These are phyloP conservation scores for Platycheirus rosarum DNA, from an alignment of 2,888 invertebrate species.

Conservation along the genomic window DNA sequence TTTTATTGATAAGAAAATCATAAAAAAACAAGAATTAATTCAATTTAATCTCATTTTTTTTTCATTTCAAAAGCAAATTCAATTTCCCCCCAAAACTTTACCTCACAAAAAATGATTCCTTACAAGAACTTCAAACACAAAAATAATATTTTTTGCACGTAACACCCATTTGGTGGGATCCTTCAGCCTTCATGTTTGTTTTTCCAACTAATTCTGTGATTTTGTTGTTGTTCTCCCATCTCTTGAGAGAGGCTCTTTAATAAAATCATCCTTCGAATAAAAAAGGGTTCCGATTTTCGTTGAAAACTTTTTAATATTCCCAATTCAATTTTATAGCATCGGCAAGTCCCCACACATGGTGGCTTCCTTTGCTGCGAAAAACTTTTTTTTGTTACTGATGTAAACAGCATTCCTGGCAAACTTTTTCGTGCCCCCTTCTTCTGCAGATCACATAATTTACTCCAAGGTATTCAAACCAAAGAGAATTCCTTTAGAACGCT, in stretches of 20 bases:
- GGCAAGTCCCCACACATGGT: constrained; percentile 1
- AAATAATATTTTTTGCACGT: constrained; percentile 36
- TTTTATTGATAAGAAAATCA: no score
- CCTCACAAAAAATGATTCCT: no score
- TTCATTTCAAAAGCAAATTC: no score
- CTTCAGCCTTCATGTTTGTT: not conserved
- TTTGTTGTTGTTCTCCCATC: not conserved
- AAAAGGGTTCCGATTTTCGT: constrained; percentile 4
- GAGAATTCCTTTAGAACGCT: constrained; percentile 4
- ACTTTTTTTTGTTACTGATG: no score
- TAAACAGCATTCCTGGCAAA: no score
- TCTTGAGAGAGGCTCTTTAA: not conserved
- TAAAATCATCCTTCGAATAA: constrained; percentile 2
- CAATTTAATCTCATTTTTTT: no score
- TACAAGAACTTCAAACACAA: constrained; percentile 2
- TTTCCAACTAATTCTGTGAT: constrained; percentile 4
- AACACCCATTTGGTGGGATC: constrained; percentile 23
- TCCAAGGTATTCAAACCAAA: constrained; percentile 8
- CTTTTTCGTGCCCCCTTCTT: no score
- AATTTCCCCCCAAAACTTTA: no score
- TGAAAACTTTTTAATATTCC: constrained; percentile 16
- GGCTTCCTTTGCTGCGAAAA: not conserved
- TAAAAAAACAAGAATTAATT: no score
- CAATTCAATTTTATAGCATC: constrained; percentile 10
- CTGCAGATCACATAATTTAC: no score